A percentile compares a stretch with the other conserved stretches of the same genome.
Evolutionary conservation across 2,888 invertebrate genomes (phyloP).

Genomic region (Hydraecia micacea): DNA sequence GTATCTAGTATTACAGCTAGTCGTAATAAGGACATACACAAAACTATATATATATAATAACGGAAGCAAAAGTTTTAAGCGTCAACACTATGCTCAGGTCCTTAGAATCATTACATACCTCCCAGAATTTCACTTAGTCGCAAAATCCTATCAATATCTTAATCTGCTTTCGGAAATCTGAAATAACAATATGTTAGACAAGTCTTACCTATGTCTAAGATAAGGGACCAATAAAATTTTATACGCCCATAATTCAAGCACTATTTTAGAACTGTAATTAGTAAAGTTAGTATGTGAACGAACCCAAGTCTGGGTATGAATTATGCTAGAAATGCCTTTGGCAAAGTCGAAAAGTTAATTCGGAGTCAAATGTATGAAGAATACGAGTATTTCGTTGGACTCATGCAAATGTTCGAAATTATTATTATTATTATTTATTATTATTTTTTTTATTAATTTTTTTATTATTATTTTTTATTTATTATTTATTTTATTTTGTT

Average conservation of each 20-base stretch:
- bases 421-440: too few species aligned
- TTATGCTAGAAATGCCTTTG: slow-evolving; percentile 55
- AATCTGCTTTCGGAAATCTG: slow-evolving; percentile 22
- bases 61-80: neutral
- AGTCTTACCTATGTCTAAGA: slow-evolving; percentile 30
- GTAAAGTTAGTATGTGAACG: slow-evolving; percentile 55
- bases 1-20: neutral
- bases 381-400: slow-evolving; percentile 39
- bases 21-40: neutral
- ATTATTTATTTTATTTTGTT: too few species aligned
- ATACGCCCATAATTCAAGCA: slow-evolving; percentile 48
- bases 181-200: slow-evolving; percentile 20
- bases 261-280: slow-evolving; percentile 56
- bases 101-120: neutral
- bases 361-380: slow-evolving; percentile 42
- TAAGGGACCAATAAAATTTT: slow-evolving; percentile 53
- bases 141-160: neutral
- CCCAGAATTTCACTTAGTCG: neutral
- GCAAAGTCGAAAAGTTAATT: slow-evolving; percentile 49
- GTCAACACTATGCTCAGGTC: neutral
- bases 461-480: too few species aligned
- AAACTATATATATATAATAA: neutral
- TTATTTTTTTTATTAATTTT: too few species aligned
- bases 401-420: slow-evolving; percentile 51
- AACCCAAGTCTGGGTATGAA: slow-evolving; percentile 47